Evolutionary conservation across 53 echinoderm and acorn worm genomes (phyloP).

Genomic region (Holothuria leucospilota): DNA sequence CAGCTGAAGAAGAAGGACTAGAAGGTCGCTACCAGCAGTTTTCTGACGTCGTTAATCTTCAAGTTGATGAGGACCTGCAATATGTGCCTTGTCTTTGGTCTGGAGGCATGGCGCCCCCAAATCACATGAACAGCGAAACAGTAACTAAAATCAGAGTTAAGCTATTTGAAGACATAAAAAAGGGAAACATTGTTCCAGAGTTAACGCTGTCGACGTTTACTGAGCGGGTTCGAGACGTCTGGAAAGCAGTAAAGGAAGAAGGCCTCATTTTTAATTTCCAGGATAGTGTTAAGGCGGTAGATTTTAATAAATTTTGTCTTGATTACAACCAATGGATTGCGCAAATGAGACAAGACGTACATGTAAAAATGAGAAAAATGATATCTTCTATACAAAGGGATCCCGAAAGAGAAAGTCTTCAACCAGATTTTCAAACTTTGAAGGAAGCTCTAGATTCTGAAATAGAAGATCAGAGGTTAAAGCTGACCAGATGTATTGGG

Average conservation of each 20-base stretch:
- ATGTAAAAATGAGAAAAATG: too few relatives aligned
- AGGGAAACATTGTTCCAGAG: background rate
- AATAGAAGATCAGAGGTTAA: background rate
- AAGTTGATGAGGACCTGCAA: background rate
- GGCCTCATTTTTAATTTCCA: constrained; percentile 15
- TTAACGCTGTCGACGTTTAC: constrained; percentile 26
- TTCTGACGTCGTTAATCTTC: constrained; percentile 18
- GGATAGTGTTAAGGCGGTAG: constrained; percentile 30
- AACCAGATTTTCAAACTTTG: too few relatives aligned
- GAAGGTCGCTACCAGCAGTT: constrained; percentile 6
- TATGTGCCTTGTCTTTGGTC: constrained; percentile 29
- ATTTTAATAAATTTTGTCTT: constrained; percentile 22
- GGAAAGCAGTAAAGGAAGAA: constrained; percentile 23
- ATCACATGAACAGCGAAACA: constrained; percentile 18
- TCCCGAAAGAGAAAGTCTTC: too few relatives aligned
- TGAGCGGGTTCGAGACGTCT: constrained; percentile 22
- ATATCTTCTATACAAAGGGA: too few relatives aligned
- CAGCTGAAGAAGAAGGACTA: constrained; percentile 20
- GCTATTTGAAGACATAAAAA: background rate
- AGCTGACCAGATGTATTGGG: background rate
- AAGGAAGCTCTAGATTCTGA: background rate
- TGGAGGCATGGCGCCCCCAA: constrained; percentile 29
- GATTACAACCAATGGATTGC: constrained; percentile 26
- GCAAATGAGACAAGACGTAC: constrained; percentile 20
- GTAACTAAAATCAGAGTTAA: constrained; percentile 1